Evolutionary conservation across 1,140 invertebrate species (phyloP), one percentile per base, ranked within the genome.

Genomic region (Lanistes nyassanus): DNA sequence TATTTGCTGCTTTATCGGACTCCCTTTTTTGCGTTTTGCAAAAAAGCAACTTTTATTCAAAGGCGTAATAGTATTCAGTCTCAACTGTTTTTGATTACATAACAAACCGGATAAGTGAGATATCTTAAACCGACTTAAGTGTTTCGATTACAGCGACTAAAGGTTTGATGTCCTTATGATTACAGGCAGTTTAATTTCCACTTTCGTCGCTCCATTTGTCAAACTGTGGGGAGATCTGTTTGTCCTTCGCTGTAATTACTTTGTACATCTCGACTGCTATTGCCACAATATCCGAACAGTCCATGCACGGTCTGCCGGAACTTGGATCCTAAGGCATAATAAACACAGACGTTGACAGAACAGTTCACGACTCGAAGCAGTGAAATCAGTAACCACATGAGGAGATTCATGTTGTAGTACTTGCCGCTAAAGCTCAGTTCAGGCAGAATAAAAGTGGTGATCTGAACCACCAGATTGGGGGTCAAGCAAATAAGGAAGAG

Each of bases 401-500:
- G 31, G 23, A 31, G 0, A 23, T 34, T 62, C 21, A 58, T 23
- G 56, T 73, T 73, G 36, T 37, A 29, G 53, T 62, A 37, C 1
- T 4, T 11, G 26, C 70, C 70, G 7, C n/a, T 58, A 2, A 58
- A 58, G 13, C 29, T 58, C 26, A 73, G 56, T 3, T 73, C 55
- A 16, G 53, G 70, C 9, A 73, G 31, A 0, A 73, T 2, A 39
- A 42, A 42, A 34, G 23, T 74, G 39, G 39, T 5, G 39, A 74
- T 21, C 60, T 74, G 72, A 2, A 23, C 42, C 0, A 65, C 36
- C 3, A 64, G 23, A 31, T 39, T 74, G 39, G 72, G 72, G 2
- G 72, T 26, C 5, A 64, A 16, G 39, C 72, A 74, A 37, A 74
- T 29, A n/a, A 74, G 19, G 60, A 73, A 74, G 29, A 74, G 39